A percentile compares a stretch with the other conserved stretches of the same genome.
These are phyloP conservation scores for Pissodes strobi DNA, from an alignment of 1,140 invertebrate genomes.

Conservation along the genomic window DNA sequence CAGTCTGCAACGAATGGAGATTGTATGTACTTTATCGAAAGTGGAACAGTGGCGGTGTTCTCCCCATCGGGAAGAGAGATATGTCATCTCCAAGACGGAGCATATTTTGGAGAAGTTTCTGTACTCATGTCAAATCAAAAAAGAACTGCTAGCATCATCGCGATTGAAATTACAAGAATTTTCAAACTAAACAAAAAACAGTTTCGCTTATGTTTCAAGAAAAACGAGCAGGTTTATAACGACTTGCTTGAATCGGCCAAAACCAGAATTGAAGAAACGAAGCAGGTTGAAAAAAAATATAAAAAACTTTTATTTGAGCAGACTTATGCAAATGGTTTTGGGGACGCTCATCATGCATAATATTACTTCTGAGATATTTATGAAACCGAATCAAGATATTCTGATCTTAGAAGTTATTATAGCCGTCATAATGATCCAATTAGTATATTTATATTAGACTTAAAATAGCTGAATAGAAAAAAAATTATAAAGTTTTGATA, in stretches of 20 bases:
- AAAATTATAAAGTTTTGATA: too few species aligned
- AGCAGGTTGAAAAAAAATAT: slow-evolving; percentile 39
- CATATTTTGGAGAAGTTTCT: slow-evolving; percentile 51
- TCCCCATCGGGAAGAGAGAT: slow-evolving; percentile 63
- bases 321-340: slow-evolving; percentile 16
- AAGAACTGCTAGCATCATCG: slow-evolving; percentile 59
- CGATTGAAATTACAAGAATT: slow-evolving; percentile 63
- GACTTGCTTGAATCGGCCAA: slow-evolving; percentile 40
- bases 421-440: too few species aligned
- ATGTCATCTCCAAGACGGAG: slow-evolving; percentile 49
- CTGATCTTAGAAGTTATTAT: too few species aligned
- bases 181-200: slow-evolving; percentile 57
- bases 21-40: slow-evolving; percentile 65
- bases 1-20: slow-evolving; percentile 61
- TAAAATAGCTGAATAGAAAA: too few species aligned
- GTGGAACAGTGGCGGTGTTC: slow-evolving; percentile 63
- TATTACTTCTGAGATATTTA: too few species aligned
- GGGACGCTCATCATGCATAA: too few species aligned
- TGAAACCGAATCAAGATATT: not conserved
- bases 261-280: slow-evolving; percentile 35
- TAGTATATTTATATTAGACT: too few species aligned
- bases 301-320: slow-evolving; percentile 38
- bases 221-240: slow-evolving; percentile 35
- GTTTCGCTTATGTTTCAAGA: slow-evolving; percentile 51
- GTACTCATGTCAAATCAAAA: slow-evolving; percentile 60